A percentile compares a stretch with the other conserved stretches of the same genome.
phyloP scores from a whole-genome alignment of 1,140 invertebrate species.

The Zelostemma sp. region DNA sequence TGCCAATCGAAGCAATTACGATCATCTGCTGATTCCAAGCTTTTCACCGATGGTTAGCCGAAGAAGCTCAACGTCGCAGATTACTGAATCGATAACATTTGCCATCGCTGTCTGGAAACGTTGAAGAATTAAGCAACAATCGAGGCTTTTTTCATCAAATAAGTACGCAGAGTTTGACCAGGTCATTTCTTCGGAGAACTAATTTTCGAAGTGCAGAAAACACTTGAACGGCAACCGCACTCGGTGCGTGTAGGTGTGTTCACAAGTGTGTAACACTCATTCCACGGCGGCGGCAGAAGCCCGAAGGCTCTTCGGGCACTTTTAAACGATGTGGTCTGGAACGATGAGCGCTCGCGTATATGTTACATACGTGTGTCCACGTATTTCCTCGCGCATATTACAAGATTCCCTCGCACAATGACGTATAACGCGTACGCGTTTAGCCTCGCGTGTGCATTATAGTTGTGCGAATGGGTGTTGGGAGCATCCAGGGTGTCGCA shows the following conservation, averaged over 20 bases:
- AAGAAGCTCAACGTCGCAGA: too few species aligned
- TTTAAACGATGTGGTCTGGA: conserved; percentile 5
- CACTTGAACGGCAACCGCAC: conserved; percentile 1
- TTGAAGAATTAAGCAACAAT: too few species aligned
- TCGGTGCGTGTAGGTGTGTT: conserved; percentile 7
- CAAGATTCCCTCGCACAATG: conserved; percentile 36
- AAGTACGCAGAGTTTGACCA: too few species aligned
- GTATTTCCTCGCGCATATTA: conserved; percentile 39
- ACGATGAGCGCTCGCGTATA: background rate
- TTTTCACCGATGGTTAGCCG: too few species aligned
- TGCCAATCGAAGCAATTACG: conserved; percentile 16
- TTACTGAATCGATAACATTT: too few species aligned
- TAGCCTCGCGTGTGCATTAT: conserved; percentile 16
- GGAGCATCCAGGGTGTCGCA: conserved; percentile 45
- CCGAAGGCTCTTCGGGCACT: conserved; percentile 7
- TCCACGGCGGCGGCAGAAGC: conserved; percentile 3
- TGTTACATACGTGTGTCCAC: conserved; percentile 25
- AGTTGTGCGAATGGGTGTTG: conserved; percentile 8
- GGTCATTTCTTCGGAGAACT: conserved; percentile 28
- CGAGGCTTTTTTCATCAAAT: too few species aligned
- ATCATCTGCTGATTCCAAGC: background rate
- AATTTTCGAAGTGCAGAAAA: conserved; percentile 30
- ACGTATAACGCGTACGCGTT: conserved; percentile 15
- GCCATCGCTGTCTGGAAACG: too few species aligned
- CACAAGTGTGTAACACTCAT: conserved; percentile 4